Evolutionary conservation across 1,140 invertebrate species (phyloP), one percentile per base, ranked within the genome.

Genomic region (Yoshiicerus persimilis): DNA sequence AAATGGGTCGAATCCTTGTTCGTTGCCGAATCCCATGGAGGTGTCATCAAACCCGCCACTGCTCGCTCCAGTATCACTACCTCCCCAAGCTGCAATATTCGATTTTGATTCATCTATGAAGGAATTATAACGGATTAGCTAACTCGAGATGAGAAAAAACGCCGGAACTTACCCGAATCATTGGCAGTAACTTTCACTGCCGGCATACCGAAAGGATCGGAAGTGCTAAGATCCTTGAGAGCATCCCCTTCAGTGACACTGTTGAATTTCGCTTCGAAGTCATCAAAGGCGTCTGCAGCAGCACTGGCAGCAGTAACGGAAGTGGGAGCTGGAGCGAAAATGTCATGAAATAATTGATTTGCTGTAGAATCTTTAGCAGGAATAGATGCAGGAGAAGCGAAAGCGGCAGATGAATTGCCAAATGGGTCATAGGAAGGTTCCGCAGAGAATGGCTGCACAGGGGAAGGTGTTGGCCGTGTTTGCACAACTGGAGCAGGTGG

Each of bases 1-100:
- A 93, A 98, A 98, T 3, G 96, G 94, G 92, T 98, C 97, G 91
- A 97, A 97, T 39, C 94, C 94, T 83, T 96, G 96, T n/a, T 95
- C 93, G 27, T 88, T 90, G 36, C 92, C 92, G 88, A 92, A 92
- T 10, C 92, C 92, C 23, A 90, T 6, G 13, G 39, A 27, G 3
- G 39, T 64, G n/a, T 77, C 70, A 20, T 89, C 93, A 8, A 93
- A 95, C 87, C 96, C 96, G 1, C 95, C 95, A 41, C 93, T 93
- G 1, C 92, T 90, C 30, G 84, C 70, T 32, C 70, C 88, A 38
- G 92, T 89, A 25, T 80, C 70, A 38, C 80, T 87, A 30, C 87
- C 41, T 30, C 87, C 90, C 30, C 80, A 88, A 38, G 87, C 89
- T 87, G 87, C n/a, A 80, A 80, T 56, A 80, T 36, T 23, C 47